These are phyloP conservation scores for Phaetusa simplex DNA, from an alignment of 2,113 vertebrate species.

Conservation along the genomic window DNA sequence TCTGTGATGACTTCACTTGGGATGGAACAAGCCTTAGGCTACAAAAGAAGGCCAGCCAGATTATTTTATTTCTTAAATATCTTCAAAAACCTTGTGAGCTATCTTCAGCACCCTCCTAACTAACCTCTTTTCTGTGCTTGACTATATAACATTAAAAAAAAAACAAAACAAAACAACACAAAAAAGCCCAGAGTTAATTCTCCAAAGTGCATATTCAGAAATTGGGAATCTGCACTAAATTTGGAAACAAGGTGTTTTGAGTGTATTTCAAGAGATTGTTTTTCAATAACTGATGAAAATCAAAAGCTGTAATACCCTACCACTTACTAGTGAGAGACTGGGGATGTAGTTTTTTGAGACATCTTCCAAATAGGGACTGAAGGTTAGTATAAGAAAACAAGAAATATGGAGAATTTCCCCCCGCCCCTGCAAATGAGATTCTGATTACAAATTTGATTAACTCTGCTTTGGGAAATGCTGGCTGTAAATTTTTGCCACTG, in stretches of 20 bases:
- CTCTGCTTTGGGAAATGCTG: neutral
- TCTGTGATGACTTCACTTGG: neutral
- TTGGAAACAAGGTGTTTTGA: neutral
- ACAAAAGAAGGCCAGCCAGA: neutral
- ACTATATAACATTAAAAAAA: neutral
- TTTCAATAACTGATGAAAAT: neutral
- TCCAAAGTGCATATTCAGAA: neutral
- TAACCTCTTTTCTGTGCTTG: neutral
- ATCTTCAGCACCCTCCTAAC: neutral
- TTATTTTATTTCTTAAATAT: neutral
- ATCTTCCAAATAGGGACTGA: neutral
- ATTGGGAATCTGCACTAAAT: neutral
- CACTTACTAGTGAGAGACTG: neutral
- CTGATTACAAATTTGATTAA: neutral
- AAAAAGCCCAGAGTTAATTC: neutral
- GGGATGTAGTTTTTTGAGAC: neutral
- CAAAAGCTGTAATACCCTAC: neutral
- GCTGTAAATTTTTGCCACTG: neutral
- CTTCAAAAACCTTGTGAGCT: neutral
- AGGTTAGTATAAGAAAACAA: neutral
- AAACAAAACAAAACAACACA: neutral
- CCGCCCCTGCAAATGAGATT: neutral
- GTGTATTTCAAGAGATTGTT: neutral
- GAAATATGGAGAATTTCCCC: neutral
- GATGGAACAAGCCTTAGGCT: neutral